Evolutionary conservation across 92 coral and sea anemone species (phyloP).

Genomic region (Galaxea fascicularis): DNA sequence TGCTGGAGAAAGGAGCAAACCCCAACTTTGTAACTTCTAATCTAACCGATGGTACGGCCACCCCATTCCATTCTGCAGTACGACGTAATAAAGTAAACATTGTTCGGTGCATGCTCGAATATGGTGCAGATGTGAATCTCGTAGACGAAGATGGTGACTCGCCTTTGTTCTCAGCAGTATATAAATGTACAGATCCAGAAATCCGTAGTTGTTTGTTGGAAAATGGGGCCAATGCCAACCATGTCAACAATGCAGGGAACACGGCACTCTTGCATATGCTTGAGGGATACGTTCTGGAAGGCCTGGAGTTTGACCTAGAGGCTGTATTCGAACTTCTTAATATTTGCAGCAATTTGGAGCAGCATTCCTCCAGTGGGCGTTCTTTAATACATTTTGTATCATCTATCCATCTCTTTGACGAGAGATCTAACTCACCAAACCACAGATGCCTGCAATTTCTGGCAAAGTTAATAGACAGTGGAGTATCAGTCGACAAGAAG

Average conservation of each 20-base stretch:
- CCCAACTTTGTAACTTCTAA: conserved; percentile 62
- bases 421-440: conserved; percentile 67
- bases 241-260: conserved; percentile 57
- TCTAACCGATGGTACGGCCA: conserved; percentile 56
- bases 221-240: conserved; percentile 58
- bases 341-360: conserved; percentile 61
- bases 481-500: conserved; percentile 63
- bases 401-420: conserved; percentile 63
- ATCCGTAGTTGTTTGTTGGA: conserved; percentile 57
- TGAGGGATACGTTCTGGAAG: conserved; percentile 66
- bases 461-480: conserved; percentile 53
- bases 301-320: conserved; percentile 57
- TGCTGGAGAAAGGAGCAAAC: conserved; percentile 62
- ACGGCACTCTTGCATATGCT: conserved; percentile 71
- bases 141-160: conserved; percentile 65
- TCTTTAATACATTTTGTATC: conserved; percentile 63
- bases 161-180: conserved; percentile 61
- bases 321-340: conserved; percentile 63
- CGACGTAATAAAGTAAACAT: conserved; percentile 64
- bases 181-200: conserved; percentile 62
- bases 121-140: conserved; percentile 67
- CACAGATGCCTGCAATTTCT: conserved; percentile 58
- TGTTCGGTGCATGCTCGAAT: conserved; percentile 67
- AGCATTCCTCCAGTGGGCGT: conserved; percentile 66
- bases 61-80: conserved; percentile 65